A percentile compares a stretch with the other conserved stretches of the same genome.
Conservation (phyloP, 1,140 invertebrate genomes). For the Bradynema listronoti region DNA sequence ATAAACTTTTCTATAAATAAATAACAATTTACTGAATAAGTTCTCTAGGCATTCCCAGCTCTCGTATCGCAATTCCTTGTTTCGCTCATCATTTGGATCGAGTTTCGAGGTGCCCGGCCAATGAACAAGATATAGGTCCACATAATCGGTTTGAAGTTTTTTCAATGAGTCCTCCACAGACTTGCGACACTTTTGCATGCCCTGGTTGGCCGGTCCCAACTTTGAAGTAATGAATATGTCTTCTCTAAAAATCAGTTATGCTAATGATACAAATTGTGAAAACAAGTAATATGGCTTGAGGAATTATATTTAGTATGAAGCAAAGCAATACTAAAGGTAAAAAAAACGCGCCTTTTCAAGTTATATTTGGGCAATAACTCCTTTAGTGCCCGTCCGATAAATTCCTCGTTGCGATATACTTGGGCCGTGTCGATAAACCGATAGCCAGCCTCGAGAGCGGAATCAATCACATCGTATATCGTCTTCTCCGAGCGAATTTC, state of each 20-base stretch:
- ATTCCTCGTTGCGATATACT: slow-evolving; percentile 27
- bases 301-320: too few relatives aligned
- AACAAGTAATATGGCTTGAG: too few relatives aligned
- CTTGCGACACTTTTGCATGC: slow-evolving; percentile 62
- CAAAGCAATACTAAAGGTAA: not conserved
- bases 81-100: slow-evolving; percentile 62
- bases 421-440: slow-evolving; percentile 36
- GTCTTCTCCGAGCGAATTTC: slow-evolving; percentile 7
- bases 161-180: slow-evolving; percentile 66
- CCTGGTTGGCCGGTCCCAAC: slow-evolving; percentile 63
- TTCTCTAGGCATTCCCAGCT: slow-evolving; percentile 69
- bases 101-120: slow-evolving; percentile 69
- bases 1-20: too few relatives aligned
- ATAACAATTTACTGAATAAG: slow-evolving; percentile 60
- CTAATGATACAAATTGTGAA: too few relatives aligned
- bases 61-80: slow-evolving; percentile 62
- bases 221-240: slow-evolving; percentile 52
- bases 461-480: slow-evolving; percentile 26
- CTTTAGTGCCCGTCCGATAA: slow-evolving; percentile 24
- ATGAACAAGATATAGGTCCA: slow-evolving; percentile 79
- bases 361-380: slow-evolving; percentile 31
- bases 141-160: slow-evolving; percentile 66
- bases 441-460: slow-evolving; percentile 29
- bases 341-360: slow-evolving; percentile 25
- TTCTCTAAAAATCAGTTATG: slow-evolving; percentile 31